phyloP scores from a whole-genome alignment of 35 echinoderm and acorn worm species.

The Chiridota heheva region DNA sequence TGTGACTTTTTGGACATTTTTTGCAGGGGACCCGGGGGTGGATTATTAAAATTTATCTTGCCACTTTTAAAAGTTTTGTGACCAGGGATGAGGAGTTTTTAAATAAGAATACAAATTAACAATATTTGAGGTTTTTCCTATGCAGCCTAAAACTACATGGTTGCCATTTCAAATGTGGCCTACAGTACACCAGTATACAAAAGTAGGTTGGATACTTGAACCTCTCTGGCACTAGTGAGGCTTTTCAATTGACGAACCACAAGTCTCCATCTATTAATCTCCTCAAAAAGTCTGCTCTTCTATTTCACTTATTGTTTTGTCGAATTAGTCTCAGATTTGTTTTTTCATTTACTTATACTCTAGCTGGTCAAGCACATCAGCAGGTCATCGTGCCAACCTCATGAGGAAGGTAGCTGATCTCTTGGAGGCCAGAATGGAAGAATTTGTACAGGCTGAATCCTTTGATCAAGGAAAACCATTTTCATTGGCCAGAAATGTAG shows the following conservation, averaged over 20 bases:
- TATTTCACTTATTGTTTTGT: background rate
- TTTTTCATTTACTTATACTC: background rate
- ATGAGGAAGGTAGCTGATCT: slow-evolving; percentile 85
- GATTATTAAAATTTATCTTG: too few relatives aligned
- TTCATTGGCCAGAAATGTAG: slow-evolving; percentile 72
- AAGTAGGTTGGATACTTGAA: too few relatives aligned
- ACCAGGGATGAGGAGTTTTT: too few relatives aligned
- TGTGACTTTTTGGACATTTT: too few relatives aligned
- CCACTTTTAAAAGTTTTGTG: too few relatives aligned
- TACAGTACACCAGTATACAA: too few relatives aligned
- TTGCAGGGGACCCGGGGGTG: too few relatives aligned
- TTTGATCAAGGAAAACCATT: slow-evolving; percentile 95
- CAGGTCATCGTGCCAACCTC: slow-evolving; percentile 50
- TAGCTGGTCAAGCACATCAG: slow-evolving; percentile 77
- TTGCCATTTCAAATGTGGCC: too few relatives aligned
- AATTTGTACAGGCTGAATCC: slow-evolving; percentile 78
- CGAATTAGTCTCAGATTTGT: slow-evolving; percentile 68
- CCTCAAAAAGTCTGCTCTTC: background rate
- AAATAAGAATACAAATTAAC: too few relatives aligned
- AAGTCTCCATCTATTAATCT: background rate
- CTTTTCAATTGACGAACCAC: background rate
- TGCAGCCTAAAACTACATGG: too few relatives aligned
- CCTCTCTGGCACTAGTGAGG: too few relatives aligned
- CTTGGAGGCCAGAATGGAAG: slow-evolving; percentile 63
- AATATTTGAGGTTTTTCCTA: too few relatives aligned